Percentiles rank a stretch among this genome's conserved stretches.
Conservation (phyloP, 37 sponge, comb jelly and placozoan species). For the Ephydatia muelleri region DNA sequence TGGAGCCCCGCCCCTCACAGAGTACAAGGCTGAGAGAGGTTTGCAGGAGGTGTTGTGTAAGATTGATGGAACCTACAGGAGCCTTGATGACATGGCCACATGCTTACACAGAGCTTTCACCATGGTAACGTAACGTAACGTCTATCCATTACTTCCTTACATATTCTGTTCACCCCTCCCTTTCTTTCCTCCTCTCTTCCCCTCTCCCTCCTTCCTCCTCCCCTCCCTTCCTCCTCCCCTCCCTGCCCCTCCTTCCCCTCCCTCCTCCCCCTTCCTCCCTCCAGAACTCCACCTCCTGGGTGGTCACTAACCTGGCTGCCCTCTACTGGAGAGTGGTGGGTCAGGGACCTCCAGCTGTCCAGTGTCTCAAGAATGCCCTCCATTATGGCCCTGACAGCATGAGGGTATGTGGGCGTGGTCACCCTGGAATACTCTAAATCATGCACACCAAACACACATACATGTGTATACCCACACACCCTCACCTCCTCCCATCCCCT, state of each 20-base stretch:
- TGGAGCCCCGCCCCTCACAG: constrained; percentile 43
- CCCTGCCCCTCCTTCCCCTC: neutral
- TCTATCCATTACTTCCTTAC: neutral
- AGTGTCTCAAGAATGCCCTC: constrained; percentile 69
- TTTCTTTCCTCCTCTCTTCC: neutral
- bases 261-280: neutral
- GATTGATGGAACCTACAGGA: constrained; percentile 21
- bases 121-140: no score
- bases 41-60: constrained; percentile 54
- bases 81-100: constrained; percentile 70
- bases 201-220: neutral
- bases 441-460: no score
- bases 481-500: no score
- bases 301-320: constrained; percentile 68
- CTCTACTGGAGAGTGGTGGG: constrained; percentile 87
- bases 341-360: constrained; percentile 57
- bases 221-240: neutral
- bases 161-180: neutral
- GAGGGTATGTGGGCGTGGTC: constrained; percentile 54
- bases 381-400: constrained; percentile 36
- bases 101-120: constrained; percentile 60
- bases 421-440: no score
- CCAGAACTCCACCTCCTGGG: constrained; percentile 71
- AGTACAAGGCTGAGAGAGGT: constrained; percentile 63
- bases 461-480: no score